These are phyloP conservation scores for Muricea muricata DNA, from an alignment of 92 coral and sea anemone genomes.

Conservation along the genomic window DNA sequence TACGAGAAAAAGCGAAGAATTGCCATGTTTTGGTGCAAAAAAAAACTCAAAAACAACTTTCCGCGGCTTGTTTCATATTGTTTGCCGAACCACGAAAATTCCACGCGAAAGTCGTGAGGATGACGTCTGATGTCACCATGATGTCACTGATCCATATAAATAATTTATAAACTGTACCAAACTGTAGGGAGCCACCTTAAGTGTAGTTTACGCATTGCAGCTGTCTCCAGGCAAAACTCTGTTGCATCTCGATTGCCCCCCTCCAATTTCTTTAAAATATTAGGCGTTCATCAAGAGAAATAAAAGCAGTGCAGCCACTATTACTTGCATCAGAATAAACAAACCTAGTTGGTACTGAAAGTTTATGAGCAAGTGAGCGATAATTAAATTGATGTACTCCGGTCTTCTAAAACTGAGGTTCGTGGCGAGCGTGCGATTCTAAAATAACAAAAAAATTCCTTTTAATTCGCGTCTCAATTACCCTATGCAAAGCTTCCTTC, in stretches of 20 bases:
- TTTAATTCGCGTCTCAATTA: conserved; percentile 27
- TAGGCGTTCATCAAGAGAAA: conserved; percentile 46
- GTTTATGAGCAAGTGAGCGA: conserved; percentile 19
- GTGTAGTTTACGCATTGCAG: no score
- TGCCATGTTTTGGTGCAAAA: no score
- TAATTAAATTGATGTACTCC: conserved; percentile 21
- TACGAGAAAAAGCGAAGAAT: no score
- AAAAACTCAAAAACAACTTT: no score
- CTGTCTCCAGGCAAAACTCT: no score
- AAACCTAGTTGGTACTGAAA: conserved; percentile 30
- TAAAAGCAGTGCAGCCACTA: conserved; percentile 66
- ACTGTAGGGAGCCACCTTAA: no score
- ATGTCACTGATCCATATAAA: no score
- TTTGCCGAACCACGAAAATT: no score
- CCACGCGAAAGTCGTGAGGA: no score
- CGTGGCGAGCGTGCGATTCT: conserved; percentile 1
- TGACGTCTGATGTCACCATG: no score
- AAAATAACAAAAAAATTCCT: conserved; percentile 60
- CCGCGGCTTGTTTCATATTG: no score
- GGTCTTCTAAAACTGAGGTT: conserved; percentile 61
- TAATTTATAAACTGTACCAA: no score
- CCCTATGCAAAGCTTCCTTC: conserved; percentile 49
- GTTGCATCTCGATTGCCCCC: conserved; percentile 53
- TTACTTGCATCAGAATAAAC: conserved; percentile 71
- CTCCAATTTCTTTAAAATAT: conserved; percentile 58